These are phyloP conservation scores for Poecile atricapillus DNA, from an alignment of 2,113 vertebrate genomes.

Conservation along the genomic window DNA sequence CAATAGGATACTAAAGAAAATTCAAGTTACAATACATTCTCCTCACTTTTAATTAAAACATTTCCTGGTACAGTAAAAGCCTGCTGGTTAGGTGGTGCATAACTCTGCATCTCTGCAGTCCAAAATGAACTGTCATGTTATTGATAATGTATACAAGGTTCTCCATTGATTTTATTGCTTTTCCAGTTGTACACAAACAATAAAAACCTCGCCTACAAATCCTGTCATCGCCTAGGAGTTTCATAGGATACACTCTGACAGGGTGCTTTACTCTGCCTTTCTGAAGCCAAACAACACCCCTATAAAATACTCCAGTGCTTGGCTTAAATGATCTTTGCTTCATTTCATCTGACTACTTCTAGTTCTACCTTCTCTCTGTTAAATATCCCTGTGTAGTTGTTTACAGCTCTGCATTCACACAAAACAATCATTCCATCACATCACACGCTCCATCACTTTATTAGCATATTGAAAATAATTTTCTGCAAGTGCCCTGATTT, in stretches of 20 bases:
- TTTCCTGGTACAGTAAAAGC: neutral
- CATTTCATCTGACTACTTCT: conserved; percentile 30
- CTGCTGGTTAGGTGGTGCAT: neutral
- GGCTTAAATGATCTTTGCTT: conserved; percentile 12
- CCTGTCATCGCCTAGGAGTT: neutral
- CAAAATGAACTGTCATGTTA: neutral
- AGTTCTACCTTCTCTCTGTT: neutral
- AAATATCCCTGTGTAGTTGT: neutral
- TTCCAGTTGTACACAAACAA: neutral
- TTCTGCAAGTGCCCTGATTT: neutral
- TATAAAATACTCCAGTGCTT: neutral
- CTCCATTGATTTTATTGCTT: neutral
- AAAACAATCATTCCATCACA: conserved; percentile 3
- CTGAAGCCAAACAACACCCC: neutral
- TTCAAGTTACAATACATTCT: neutral
- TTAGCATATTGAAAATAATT: neutral
- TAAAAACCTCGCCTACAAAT: neutral
- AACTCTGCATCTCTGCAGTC: neutral
- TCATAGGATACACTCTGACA: neutral
- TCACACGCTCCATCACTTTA: neutral
- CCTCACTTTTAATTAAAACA: neutral
- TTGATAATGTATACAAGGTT: neutral
- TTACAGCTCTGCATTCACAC: neutral
- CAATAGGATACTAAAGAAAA: neutral
- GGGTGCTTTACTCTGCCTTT: neutral